phyloP scores from a whole-genome alignment of 2,113 vertebrate species.

The Rhea americana region DNA sequence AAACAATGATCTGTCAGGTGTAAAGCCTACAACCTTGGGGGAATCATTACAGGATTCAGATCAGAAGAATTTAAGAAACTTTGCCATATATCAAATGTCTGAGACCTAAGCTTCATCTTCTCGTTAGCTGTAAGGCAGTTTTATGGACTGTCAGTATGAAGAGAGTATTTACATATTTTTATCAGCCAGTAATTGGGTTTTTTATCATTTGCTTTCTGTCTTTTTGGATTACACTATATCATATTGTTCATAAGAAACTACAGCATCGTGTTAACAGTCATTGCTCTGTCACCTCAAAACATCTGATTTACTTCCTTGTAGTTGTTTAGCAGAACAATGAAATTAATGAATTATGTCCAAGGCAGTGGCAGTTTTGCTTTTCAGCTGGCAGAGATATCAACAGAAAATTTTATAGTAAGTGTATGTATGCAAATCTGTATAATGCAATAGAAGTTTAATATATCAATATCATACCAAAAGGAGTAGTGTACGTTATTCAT shows the following conservation, averaged over 20 bases:
- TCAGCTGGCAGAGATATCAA: not conserved
- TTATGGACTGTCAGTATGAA: conserved; percentile 17
- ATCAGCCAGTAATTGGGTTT: conserved; percentile 44
- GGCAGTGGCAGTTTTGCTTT: not conserved
- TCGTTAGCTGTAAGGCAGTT: conserved; percentile 1
- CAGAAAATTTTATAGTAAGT: not conserved
- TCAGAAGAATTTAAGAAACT: conserved; percentile 41
- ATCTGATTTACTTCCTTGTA: conserved; percentile 42
- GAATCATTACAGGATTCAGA: conserved; percentile 2
- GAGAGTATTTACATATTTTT: conserved; percentile 58
- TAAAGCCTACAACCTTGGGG: conserved; percentile 11
- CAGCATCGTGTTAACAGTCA: conserved; percentile 2
- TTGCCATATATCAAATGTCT: not conserved
- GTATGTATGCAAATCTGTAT: not conserved
- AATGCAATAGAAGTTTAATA: not conserved
- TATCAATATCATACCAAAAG: not conserved
- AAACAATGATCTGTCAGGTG: conserved; percentile 49
- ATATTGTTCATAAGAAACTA: conserved; percentile 9
- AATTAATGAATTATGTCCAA: conserved; percentile 43
- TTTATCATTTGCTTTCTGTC: conserved; percentile 57
- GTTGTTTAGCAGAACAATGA: conserved; percentile 10
- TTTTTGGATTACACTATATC: conserved; percentile 30
- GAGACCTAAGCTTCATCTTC: not conserved
- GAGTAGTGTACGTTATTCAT: not conserved
- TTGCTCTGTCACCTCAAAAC: conserved; percentile 9